Conservation (phyloP, 2,797 vertebrate genomes). For the Manis javanica region DNA sequence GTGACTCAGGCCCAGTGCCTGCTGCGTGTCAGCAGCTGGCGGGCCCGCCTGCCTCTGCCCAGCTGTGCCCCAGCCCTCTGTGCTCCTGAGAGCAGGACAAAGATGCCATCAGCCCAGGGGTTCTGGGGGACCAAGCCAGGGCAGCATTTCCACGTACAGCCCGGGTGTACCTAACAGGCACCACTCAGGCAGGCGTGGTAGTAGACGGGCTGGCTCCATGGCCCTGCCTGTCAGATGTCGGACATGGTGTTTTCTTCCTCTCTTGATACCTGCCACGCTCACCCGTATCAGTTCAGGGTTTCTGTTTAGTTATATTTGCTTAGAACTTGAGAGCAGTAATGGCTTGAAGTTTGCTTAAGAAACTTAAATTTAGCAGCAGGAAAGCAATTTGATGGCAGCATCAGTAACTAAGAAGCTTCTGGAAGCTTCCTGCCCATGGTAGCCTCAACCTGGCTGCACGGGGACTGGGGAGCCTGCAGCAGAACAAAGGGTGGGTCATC, state of each 20-base stretch:
- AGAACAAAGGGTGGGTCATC: not conserved
- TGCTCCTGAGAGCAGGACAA: not conserved
- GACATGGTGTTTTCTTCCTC: fast-evolving
- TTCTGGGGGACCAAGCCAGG: not conserved
- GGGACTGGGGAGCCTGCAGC: fast-evolving
- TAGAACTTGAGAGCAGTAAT: not conserved
- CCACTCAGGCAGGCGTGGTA: too few relatives aligned
- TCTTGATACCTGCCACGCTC: too few relatives aligned
- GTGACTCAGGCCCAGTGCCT: not conserved
- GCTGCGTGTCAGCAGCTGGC: fast-evolving
- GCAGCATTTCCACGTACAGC: not conserved
- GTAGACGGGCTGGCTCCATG: too few relatives aligned
- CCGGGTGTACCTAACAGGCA: fast-evolving
- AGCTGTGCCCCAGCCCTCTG: fast-evolving
- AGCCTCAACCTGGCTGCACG: not conserved
- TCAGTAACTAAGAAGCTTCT: not conserved
- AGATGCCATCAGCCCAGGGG: not conserved
- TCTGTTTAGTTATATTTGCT: not conserved
- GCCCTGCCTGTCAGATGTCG: fast-evolving
- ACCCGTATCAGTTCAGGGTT: fast-evolving
- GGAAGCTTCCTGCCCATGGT: fast-evolving
- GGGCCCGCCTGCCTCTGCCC: not conserved
- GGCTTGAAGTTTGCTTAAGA: not conserved
- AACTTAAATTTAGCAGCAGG: not conserved
- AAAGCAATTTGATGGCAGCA: not conserved